These are phyloP conservation scores for Montipora capricornis DNA, from an alignment of 64 coral and sea anemone genomes.

Conservation along the genomic window DNA sequence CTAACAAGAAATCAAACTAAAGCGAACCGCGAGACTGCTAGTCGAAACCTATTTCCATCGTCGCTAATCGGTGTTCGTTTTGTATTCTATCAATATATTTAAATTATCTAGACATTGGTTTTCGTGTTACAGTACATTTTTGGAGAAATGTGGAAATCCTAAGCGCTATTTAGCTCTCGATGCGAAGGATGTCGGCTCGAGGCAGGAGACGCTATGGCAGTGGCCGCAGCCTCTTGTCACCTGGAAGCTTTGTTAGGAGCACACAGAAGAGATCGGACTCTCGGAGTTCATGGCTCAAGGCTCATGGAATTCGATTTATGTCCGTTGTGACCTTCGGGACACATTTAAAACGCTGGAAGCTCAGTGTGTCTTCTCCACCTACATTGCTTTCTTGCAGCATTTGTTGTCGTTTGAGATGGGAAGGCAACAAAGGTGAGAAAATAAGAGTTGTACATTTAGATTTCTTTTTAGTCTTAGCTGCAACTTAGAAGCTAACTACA, in stretches of 20 bases:
- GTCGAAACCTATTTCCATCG: neutral
- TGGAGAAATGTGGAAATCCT: neutral
- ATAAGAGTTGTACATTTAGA: neutral
- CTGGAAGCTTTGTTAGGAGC: neutral
- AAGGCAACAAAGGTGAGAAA: conserved; percentile 3
- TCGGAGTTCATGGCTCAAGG: neutral
- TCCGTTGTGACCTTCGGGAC: neutral
- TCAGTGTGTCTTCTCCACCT: neutral
- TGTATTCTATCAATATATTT: neutral
- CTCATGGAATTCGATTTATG: neutral
- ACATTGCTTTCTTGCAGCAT: too few species aligned
- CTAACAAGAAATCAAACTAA: too few species aligned
- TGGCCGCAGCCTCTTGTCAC: too few species aligned
- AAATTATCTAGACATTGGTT: neutral
- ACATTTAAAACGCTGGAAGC: neutral
- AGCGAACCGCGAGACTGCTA: neutral
- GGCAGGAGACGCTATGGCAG: too few species aligned
- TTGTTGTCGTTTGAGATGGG: neutral
- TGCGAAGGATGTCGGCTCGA: too few species aligned
- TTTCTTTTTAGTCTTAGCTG: too few species aligned
- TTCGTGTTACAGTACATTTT: neutral
- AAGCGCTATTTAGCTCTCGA: neutral
- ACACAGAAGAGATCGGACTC: neutral
- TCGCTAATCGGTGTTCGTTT: neutral
- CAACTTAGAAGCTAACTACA: too few species aligned